A percentile compares a stretch with the other conserved stretches of the same genome.
Evolutionary conservation across 2,113 vertebrate species (phyloP).

Genomic region (Melanotaenia duboulayi): DNA sequence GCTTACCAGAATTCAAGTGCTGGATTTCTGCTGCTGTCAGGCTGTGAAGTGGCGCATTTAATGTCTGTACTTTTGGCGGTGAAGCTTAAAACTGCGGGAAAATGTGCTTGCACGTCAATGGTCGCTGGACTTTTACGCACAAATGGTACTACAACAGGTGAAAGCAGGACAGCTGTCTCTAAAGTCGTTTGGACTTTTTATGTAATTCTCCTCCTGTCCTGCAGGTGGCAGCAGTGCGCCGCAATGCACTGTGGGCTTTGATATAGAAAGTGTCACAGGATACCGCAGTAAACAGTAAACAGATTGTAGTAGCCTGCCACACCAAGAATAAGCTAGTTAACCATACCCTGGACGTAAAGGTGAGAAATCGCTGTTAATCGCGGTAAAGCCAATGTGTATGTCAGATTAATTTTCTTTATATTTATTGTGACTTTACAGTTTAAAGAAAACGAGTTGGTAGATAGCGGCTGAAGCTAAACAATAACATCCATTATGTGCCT

Average conservation of each 20-base stretch:
- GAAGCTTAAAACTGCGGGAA: slow-evolving; percentile 14
- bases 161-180: slow-evolving; percentile 14
- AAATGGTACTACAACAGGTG: slow-evolving; percentile 39
- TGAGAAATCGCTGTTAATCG: slow-evolving; percentile 1
- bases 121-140: background rate
- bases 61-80: slow-evolving; percentile 21
- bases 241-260: background rate
- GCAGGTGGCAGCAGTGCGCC: slow-evolving; percentile 44
- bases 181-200: background rate
- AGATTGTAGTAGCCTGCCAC: background rate
- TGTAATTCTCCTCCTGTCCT: slow-evolving; percentile 59
- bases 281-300: slow-evolving; percentile 53
- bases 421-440: too few relatives aligned
- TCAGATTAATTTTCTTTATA: too few relatives aligned
- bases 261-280: background rate
- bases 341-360: slow-evolving; percentile 16
- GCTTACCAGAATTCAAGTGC: slow-evolving; percentile 34
- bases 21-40: slow-evolving; percentile 4
- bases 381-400: rapidly evolving
- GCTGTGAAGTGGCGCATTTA: background rate
- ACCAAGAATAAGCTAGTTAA: background rate
- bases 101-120: slow-evolving; percentile 26
- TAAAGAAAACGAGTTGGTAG: too few relatives aligned
- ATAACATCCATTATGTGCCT: too few relatives aligned
- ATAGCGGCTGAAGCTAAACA: too few relatives aligned